These are phyloP conservation scores for Nephrotoma flavescens DNA, from an alignment of 2,888 invertebrate genomes.

Conservation along the genomic window DNA sequence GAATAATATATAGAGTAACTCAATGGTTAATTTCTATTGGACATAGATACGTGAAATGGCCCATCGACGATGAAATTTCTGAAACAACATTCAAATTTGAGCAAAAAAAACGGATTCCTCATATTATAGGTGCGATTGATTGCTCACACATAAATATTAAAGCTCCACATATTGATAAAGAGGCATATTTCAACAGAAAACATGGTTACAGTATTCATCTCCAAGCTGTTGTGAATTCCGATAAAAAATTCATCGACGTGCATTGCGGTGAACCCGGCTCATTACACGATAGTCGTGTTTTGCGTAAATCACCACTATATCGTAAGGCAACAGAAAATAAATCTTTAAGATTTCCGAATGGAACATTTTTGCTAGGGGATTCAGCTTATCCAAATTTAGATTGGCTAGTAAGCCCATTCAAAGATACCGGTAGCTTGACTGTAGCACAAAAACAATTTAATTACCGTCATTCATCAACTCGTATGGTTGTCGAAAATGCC, in stretches of 20 bases:
- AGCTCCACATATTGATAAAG: conserved; percentile 11
- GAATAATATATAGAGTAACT: conserved; percentile 7
- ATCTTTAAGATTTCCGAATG: neutral
- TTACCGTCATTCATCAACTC: neutral
- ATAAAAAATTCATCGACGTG: conserved; percentile 17
- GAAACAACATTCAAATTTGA: neutral
- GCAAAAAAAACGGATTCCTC: conserved; percentile 7
- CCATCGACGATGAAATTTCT: neutral
- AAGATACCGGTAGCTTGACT: neutral
- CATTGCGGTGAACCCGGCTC: conserved; percentile 17
- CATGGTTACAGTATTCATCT: conserved; percentile 14
- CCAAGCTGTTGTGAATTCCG: conserved; percentile 17
- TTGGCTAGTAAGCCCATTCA: neutral
- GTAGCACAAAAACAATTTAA: conserved; percentile 4
- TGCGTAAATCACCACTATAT: conserved; percentile 14
- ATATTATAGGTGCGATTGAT: conserved; percentile 15
- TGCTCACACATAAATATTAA: conserved; percentile 15
- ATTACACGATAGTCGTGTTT: conserved; percentile 16
- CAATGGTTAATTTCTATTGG: conserved; percentile 10
- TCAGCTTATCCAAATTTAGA: conserved; percentile 16
- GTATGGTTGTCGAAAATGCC: neutral
- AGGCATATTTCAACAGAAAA: conserved; percentile 14
- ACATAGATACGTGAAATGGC: conserved; percentile 12
- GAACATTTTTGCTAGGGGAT: conserved; percentile 15
- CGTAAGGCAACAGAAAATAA: conserved; percentile 5